A percentile compares a stretch with the other conserved stretches of the same genome.
phyloP scores from a whole-genome alignment of 2,888 invertebrate genomes.

The Seira sanloemensis region DNA sequence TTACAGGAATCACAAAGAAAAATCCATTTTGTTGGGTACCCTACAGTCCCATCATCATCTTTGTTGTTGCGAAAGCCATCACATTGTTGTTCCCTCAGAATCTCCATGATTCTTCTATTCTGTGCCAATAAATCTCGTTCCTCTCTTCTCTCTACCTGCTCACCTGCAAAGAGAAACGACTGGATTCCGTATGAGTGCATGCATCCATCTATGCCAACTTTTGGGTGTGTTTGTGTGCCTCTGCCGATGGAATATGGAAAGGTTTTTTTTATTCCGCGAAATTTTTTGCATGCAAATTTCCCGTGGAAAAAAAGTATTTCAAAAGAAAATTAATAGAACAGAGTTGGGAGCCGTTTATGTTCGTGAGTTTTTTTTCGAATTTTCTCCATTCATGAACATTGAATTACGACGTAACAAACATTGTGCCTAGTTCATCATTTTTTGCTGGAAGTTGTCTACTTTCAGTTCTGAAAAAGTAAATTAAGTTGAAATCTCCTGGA shows the following conservation, averaged over 20 bases:
- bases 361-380: neutral
- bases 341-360: neutral
- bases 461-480: neutral
- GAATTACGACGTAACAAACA: neutral
- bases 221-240: too few relatives aligned
- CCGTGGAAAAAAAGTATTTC: neutral
- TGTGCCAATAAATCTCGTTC: neutral
- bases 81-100: neutral
- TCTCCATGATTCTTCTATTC: neutral
- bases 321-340: neutral
- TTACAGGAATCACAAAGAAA: conserved; percentile 6
- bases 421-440: neutral
- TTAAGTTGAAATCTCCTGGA: conserved; percentile 1
- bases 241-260: too few relatives aligned
- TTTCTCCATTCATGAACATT: neutral
- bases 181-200: too few relatives aligned
- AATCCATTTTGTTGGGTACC: neutral
- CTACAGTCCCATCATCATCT: neutral
- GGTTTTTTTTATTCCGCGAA: conserved; percentile 8
- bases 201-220: too few relatives aligned
- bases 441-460: neutral
- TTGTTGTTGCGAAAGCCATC: neutral
- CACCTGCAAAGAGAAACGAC: too few relatives aligned
- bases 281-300: conserved; percentile 4
- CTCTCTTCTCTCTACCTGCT: neutral